These are phyloP conservation scores for Molanna angustata DNA, from an alignment of 2,888 invertebrate genomes.

Conservation along the genomic window DNA sequence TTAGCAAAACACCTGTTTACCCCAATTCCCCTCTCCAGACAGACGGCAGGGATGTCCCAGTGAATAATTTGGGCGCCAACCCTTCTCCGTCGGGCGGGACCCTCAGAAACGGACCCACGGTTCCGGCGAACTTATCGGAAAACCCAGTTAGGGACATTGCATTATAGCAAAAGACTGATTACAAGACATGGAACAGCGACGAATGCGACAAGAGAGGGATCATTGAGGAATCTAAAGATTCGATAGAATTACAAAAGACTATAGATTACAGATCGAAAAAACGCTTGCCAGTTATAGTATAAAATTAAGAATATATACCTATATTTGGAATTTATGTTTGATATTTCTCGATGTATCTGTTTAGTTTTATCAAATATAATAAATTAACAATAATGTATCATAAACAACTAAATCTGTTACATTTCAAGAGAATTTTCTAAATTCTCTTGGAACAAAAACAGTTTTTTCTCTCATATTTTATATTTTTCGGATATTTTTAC, in stretches of 20 bases:
- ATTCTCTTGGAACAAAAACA: too few relatives aligned
- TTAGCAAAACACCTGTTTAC: conserved; percentile 17
- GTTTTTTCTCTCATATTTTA: too few relatives aligned
- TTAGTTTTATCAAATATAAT: too few relatives aligned
- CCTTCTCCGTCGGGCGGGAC: conserved; percentile 7
- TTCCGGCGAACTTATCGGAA: conserved; percentile 23
- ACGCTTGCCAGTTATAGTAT: conserved; percentile 28
- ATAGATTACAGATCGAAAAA: conserved; percentile 18
- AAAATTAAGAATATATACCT: too few relatives aligned
- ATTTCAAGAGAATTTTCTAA: too few relatives aligned
- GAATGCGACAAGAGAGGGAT: conserved; percentile 4
- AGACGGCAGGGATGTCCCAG: conserved; percentile 1
- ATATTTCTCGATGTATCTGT: too few relatives aligned
- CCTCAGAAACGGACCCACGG: conserved; percentile 25
- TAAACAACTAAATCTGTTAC: too few relatives aligned
- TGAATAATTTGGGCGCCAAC: conserved; percentile 18
- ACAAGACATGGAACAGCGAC: background rate
- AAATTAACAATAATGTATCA: too few relatives aligned
- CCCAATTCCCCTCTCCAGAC: conserved; percentile 9
- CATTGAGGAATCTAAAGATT: conserved; percentile 8
- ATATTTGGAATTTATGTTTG: too few relatives aligned
- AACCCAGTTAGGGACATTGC: conserved; percentile 26
- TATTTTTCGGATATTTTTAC: too few relatives aligned
- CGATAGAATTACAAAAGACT: conserved; percentile 6
- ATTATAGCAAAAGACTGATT: conserved; percentile 28